Conservation (phyloP, 2,797 vertebrate genomes). For the Mormyrus hasselquistii region DNA sequence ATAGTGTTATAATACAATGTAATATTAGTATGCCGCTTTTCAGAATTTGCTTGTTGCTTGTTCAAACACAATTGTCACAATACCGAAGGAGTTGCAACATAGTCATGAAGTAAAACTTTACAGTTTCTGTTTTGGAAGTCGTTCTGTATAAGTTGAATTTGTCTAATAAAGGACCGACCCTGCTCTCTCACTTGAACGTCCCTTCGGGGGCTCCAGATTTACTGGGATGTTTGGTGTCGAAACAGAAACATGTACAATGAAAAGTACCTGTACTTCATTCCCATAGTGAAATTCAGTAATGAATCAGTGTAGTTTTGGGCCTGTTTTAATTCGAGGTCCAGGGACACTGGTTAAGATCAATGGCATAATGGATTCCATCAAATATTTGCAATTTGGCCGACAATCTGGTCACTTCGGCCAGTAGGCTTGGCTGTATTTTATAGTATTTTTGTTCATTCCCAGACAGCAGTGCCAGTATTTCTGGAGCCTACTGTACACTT, state of each 20-base stretch:
- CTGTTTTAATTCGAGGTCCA: neutral
- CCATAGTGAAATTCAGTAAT: neutral
- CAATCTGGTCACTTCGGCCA: neutral
- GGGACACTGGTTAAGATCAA: neutral
- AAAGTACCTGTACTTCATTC: neutral
- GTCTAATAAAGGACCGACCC: neutral
- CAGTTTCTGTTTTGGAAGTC: neutral
- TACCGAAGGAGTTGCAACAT: neutral
- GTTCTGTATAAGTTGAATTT: neutral
- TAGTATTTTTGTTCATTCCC: neutral
- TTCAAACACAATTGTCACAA: neutral
- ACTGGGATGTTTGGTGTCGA: neutral
- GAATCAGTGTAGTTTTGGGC: neutral
- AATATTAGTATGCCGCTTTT: neutral
- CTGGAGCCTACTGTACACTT: neutral
- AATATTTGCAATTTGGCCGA: neutral
- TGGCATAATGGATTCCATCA: neutral
- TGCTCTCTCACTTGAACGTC: neutral
- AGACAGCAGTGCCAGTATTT: neutral
- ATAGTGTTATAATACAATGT: neutral
- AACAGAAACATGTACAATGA: neutral
- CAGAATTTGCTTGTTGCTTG: neutral
- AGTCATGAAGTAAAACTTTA: neutral
- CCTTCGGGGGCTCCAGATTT: neutral
- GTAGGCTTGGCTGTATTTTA: neutral